phyloP scores from a whole-genome alignment of 2,888 invertebrate species.

The Cylindroiulus punctatus region DNA sequence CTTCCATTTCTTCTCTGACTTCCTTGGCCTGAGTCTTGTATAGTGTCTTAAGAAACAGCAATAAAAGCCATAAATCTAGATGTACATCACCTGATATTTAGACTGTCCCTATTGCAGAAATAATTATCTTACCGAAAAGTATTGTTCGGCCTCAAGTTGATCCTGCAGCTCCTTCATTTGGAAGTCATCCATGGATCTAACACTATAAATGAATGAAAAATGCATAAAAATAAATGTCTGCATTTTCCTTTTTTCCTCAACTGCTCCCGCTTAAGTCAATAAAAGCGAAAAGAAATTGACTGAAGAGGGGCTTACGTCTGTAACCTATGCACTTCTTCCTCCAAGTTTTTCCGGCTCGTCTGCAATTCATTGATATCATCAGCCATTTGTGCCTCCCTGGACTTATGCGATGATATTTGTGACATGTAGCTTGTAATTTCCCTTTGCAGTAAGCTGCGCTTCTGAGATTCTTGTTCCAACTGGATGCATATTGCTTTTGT shows the following conservation, averaged over 20 bases:
- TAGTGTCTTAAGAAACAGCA: slow-evolving; percentile 71
- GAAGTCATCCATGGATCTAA: slow-evolving; percentile 72
- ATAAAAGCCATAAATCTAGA: not conserved
- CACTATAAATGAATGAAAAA: not conserved
- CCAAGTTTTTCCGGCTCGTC: slow-evolving; percentile 76
- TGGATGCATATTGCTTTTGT: slow-evolving; percentile 84
- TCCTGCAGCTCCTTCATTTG: slow-evolving; percentile 92
- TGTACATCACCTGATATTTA: not conserved
- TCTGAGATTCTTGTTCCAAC: slow-evolving; percentile 90
- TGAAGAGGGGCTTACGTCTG: slow-evolving; percentile 69
- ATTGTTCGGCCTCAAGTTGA: slow-evolving; percentile 94
- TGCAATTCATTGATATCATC: slow-evolving; percentile 76
- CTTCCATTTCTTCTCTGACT: slow-evolving; percentile 89
- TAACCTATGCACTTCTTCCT: slow-evolving; percentile 80
- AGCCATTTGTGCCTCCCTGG: slow-evolving; percentile 77
- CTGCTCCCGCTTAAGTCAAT: not conserved
- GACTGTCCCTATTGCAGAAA: slow-evolving; percentile 12
- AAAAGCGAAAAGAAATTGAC: too few relatives aligned
- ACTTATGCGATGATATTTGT: slow-evolving; percentile 77
- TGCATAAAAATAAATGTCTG: not conserved
- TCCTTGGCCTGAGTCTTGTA: slow-evolving; percentile 95
- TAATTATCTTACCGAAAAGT: slow-evolving; percentile 78
- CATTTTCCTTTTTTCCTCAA: too few relatives aligned
- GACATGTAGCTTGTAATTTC: slow-evolving; percentile 79
- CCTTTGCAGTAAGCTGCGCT: slow-evolving; percentile 82